Base-by-base conservation (phyloP, 1,140 invertebrate genomes). In the Phocides pigmalion region DNA sequence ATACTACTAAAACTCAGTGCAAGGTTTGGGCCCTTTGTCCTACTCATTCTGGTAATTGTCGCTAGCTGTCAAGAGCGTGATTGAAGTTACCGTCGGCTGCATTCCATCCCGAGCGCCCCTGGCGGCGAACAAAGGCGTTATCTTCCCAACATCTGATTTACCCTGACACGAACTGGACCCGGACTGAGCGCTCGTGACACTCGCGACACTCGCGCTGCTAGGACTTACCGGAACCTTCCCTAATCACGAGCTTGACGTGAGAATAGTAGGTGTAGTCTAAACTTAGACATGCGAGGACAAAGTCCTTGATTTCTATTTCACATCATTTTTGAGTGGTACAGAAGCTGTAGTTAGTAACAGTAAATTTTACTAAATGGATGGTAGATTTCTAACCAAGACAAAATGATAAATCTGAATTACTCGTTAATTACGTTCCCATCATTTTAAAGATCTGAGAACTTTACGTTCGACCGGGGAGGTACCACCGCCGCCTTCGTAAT, bases 121-220 rank as follows among this genome's bases (percentile, higher is more conserved):
- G 35, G 35, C 14, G 22, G 12, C 51, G 19, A 12, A 41, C 35
- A 17, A 46, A 8, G 9, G 8, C 35, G 17, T 54, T 54, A 54
- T 41, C 51, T 54, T 28, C n/a, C 17, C 51, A 42, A 15, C 46
- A 49, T 49, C 46, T 49, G 46, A 49, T 49, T 49, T 49, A 49
- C 46, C 28, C 46, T 14, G 19, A 49, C 46, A 49, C 46, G 20
- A 49, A 14, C 46, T 49, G 19, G 46, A 11, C 19, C n/a, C 20
- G 19, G 0, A 1, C 16, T 42, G 15, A 42, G 3, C 25, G 0
- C 2, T 8, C 3, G 25, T 6, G 2, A 8, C 25, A 12, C 16
- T 44, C 41, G 41, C 20, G 41, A 19, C n/a, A 3, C 12, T 17
- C 19, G n/a, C 12, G 44, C 44, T n/a, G 17, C 19, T 11, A 42